Conservation (phyloP, 2,113 vertebrate species). For the Montifringilla adamsi region DNA sequence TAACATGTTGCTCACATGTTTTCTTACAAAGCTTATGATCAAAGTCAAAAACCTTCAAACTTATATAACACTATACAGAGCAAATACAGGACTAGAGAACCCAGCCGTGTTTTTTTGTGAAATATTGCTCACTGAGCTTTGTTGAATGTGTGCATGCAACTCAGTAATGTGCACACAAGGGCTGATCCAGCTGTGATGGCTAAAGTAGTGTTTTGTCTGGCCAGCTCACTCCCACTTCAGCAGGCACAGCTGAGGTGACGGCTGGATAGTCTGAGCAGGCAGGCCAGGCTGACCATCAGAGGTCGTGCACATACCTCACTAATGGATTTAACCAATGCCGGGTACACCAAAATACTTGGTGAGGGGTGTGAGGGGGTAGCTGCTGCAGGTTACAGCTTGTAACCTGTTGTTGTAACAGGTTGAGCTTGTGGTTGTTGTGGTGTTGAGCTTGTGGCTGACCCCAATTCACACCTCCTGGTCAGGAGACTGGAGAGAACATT, state of each 20-base stretch:
- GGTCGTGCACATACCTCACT: accelerated
- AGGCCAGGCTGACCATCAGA: not conserved
- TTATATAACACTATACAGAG: not conserved
- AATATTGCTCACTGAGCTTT: not conserved
- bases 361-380: not conserved
- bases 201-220: not conserved
- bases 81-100: not conserved
- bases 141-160: not conserved
- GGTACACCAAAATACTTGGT: not conserved
- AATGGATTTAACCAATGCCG: accelerated
- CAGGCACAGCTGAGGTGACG: not conserved
- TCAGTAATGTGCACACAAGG: not conserved
- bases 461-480: not conserved
- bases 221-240: accelerated
- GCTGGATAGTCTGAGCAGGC: not conserved
- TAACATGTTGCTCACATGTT: not conserved
- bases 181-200: not conserved
- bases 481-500: not conserved
- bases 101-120: not conserved
- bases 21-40: not conserved
- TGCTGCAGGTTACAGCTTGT: not conserved
- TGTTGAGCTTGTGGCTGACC: not conserved
- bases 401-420: not conserved
- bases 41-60: not conserved
- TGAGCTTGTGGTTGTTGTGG: not conserved